A percentile compares a stretch with the other conserved stretches of the same genome.
phyloP scores from a whole-genome alignment of 2,888 invertebrate genomes.

The Acronicta aceris region DNA sequence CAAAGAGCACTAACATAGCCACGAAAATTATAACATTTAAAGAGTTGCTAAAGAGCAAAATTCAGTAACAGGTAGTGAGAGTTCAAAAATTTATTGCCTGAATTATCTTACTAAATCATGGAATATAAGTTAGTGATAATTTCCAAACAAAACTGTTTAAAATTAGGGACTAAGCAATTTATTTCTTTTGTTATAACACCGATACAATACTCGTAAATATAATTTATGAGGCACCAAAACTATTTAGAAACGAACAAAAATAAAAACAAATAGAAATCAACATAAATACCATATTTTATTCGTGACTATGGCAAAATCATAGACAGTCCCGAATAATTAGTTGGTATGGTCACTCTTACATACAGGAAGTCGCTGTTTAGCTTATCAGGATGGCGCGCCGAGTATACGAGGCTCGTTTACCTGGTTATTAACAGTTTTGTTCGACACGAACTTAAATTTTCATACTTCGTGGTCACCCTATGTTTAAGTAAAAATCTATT shows the following conservation, averaged over 20 bases:
- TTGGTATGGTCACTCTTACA: conserved; percentile 63
- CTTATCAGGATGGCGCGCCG: conserved; percentile 79
- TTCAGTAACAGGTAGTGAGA: conserved; percentile 47
- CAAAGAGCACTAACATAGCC: conserved; percentile 5
- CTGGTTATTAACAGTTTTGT: conserved; percentile 68
- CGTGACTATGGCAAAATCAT: conserved; percentile 11
- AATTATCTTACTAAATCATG: not conserved
- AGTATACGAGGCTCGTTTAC: conserved; percentile 71
- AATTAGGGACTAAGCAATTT: not conserved
- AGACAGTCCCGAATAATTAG: conserved; percentile 36
- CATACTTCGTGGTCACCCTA: conserved; percentile 39
- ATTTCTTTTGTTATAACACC: too few relatives aligned
- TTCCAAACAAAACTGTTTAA: not conserved
- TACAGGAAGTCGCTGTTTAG: conserved; percentile 84
- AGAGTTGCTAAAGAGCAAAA: conserved; percentile 28
- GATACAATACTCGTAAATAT: too few relatives aligned
- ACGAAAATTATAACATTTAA: conserved; percentile 1
- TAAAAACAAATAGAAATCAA: not conserved
- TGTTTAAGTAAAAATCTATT: conserved; percentile 1
- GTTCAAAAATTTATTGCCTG: too few relatives aligned
- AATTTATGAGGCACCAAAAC: too few relatives aligned
- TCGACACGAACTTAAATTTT: conserved; percentile 42
- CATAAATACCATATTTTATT: conserved; percentile 5
- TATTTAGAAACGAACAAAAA: conserved; percentile 1
- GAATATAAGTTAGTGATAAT: not conserved